phyloP scores from a whole-genome alignment of 2,888 invertebrate genomes.

The Drosophila pegasa region DNA sequence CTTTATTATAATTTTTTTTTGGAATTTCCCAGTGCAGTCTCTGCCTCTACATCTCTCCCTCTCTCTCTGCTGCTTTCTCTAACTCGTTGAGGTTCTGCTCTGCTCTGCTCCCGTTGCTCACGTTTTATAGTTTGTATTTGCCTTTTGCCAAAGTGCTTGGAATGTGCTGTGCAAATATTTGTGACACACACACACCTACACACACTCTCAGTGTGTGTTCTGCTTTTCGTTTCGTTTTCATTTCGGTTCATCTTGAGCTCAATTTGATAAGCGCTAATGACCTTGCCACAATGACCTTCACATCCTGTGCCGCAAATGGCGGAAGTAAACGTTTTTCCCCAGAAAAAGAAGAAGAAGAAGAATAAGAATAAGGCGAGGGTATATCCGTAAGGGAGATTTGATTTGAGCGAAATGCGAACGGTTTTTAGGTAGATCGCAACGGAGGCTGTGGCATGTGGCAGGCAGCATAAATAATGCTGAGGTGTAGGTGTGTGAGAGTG shows the following conservation, averaged over 20 bases:
- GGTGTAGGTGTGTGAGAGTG: conserved; percentile 16
- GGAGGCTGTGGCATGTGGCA: conserved; percentile 39
- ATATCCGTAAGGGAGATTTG: conserved; percentile 10
- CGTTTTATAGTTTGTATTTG: conserved; percentile 59
- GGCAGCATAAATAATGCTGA: conserved; percentile 36
- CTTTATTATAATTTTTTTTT: background rate
- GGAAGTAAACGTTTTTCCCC: conserved; percentile 42
- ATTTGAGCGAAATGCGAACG: conserved; percentile 23
- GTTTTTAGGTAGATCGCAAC: conserved; percentile 35
- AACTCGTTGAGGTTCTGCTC: conserved; percentile 6
- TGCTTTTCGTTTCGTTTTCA: conserved; percentile 17
- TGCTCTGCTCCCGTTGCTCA: conserved; percentile 39
- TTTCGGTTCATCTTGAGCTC: conserved; percentile 29
- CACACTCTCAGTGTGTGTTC: conserved; percentile 13
- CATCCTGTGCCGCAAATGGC: conserved; percentile 57
- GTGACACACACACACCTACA: conserved; percentile 40
- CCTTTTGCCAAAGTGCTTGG: conserved; percentile 66
- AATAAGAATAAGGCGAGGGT: conserved; percentile 29
- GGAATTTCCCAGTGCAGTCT: background rate
- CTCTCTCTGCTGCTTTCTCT: background rate
- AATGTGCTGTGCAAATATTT: conserved; percentile 74
- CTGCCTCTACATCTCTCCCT: background rate
- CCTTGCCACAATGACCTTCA: conserved; percentile 74
- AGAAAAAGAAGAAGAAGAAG: conserved; percentile 18
- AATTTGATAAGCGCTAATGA: conserved; percentile 60